Evolutionary conservation across 2,888 invertebrate species (phyloP), one percentile per base, ranked within the genome.

Genomic region (Idaea biselata): DNA sequence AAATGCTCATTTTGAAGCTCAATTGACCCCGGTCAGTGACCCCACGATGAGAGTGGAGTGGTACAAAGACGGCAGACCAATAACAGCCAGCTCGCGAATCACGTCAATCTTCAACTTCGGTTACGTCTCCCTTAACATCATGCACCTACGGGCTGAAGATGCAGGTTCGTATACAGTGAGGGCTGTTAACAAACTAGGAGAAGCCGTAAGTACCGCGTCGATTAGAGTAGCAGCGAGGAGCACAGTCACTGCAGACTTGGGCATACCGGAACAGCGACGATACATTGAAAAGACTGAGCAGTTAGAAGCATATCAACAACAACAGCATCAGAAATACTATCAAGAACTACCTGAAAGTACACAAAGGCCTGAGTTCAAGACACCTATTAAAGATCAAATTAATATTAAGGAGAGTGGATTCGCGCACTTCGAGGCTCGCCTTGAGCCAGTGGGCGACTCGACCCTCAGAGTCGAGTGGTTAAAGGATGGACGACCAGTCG

Each of bases 101-200:
- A 97, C 97, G 87, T 97, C 98, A 87, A 97, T 98, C 94, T 98
- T 98, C 95, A 99, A 99, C 95, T 99, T 99, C 95, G 99, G 99
- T 88, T 98, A 98, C 95, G 98, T 99, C 94, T 98, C 98, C 93
- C 96, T 99, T 83, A 99, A 99, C 93, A 98, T 99, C 91, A 94
- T 98, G 96, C 98, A 99, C 96, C 96, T 99, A 94, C 97, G 98
- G 94, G 96, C 96, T 94, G 99, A 99, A 95, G 99, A 99, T 95
- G 96, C 97, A 83, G 99, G 99, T 91, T 96, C 96, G 89, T 98
- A 98, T 80, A 97, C 97, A 78, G 97, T 97, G 85, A 95, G 97
- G 81, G 98, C 98, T 92, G 96, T 97, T 74, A 98, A 98, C 87
- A 96, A 96, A 83, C 94, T 96, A 82, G 98, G 98, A 76, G 98